phyloP scores from a whole-genome alignment of 2,113 vertebrate genomes.

The Spea multiplicata region DNA sequence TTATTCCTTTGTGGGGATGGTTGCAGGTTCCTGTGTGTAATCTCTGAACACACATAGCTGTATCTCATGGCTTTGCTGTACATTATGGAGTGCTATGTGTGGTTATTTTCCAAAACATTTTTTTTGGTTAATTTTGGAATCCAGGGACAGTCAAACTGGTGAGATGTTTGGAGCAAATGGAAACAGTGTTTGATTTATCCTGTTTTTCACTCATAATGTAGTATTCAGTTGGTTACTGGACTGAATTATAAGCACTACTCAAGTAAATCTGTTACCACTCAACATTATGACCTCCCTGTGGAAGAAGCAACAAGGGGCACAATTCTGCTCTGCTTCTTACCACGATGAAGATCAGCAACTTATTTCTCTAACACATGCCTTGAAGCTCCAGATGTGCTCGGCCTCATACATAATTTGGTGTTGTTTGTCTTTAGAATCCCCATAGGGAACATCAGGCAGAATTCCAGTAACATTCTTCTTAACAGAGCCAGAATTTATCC shows the following conservation, averaged over 20 bases:
- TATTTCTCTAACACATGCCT: constrained; percentile 4
- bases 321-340: constrained; percentile 27
- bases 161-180: not conserved
- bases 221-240: not conserved
- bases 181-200: not conserved
- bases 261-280: constrained; percentile 39
- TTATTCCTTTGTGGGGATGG: no score
- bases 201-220: not conserved
- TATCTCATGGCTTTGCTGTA: no score
- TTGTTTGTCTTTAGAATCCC: constrained; percentile 27
- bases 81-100: no score
- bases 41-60: no score
- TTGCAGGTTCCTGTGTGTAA: no score
- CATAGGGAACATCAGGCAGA: constrained; percentile 35
- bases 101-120: no score
- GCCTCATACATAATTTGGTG: constrained; percentile 45
- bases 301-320: constrained; percentile 11
- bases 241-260: constrained; percentile 26
- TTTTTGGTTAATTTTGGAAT: no score
- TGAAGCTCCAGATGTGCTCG: constrained; percentile 34
- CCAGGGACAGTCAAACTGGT: no score
- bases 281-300: constrained; percentile 21
- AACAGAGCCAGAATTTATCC: not conserved
- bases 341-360: constrained; percentile 14
- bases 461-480: constrained; percentile 32